Percentiles rank a stretch among this genome's conserved stretches.
Evolutionary conservation across 2,113 vertebrate species (phyloP).

Genomic region (Paralichthys olivaceus): DNA sequence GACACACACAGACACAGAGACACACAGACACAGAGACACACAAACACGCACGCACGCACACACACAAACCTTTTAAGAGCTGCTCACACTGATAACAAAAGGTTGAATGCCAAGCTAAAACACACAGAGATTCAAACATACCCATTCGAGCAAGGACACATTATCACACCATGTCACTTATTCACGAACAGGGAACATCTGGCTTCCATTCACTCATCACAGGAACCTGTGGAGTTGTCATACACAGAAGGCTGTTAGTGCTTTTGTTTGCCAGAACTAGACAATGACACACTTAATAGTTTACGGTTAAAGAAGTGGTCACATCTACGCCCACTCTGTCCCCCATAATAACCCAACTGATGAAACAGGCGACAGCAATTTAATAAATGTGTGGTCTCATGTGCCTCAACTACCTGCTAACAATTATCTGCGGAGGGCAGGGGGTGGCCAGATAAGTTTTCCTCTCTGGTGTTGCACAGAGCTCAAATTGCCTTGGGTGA

Average conservation of each 20-base stretch:
- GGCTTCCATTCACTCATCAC: conserved; percentile 55
- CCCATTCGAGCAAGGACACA: conserved; percentile 11
- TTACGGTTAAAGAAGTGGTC: conserved; percentile 18
- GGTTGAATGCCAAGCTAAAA: neutral
- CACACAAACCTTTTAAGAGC: neutral
- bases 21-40: no score
- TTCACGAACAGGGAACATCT: conserved; percentile 56
- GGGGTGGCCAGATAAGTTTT: conserved; percentile 7
- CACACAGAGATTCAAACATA: conserved; percentile 23
- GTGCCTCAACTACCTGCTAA: conserved; percentile 39
- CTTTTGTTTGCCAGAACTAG: conserved; percentile 27
- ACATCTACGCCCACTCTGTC: neutral
- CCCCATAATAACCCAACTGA: neutral
- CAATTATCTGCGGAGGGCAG: conserved; percentile 34
- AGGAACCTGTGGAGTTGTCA: conserved; percentile 55
- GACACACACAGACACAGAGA: no score
- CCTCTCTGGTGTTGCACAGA: conserved; percentile 22
- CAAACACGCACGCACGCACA: no score
- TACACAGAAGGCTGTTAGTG: conserved; percentile 8
- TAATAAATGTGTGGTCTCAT: conserved; percentile 13
- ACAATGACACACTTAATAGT: conserved; percentile 36
- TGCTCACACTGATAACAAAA: conserved; percentile 33
- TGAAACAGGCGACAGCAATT: conserved; percentile 45
- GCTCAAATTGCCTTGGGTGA: conserved; percentile 41
- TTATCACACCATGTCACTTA: conserved; percentile 32